These are phyloP conservation scores for Vannuccia rotundouncinata DNA, from an alignment of 2,888 invertebrate genomes.

Conservation along the genomic window DNA sequence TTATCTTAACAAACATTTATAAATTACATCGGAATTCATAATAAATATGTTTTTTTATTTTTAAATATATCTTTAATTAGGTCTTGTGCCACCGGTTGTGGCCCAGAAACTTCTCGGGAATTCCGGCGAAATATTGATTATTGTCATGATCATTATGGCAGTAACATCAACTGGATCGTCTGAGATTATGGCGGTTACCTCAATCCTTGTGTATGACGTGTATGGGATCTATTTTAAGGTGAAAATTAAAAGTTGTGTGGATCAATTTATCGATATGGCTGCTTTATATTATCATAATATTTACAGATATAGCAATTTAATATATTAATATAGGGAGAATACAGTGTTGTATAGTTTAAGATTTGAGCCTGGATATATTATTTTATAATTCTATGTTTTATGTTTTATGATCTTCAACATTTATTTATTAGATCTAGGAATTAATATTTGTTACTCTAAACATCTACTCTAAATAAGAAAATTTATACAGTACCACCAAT, in stretches of 20 bases:
- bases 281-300: background rate
- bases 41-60: no score
- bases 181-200: slow-evolving; percentile 55
- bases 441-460: no score
- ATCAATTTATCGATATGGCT: slow-evolving; percentile 19
- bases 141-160: slow-evolving; percentile 53
- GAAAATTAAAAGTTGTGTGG: slow-evolving; percentile 5
- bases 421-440: no score
- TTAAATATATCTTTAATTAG: slow-evolving; percentile 44
- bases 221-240: slow-evolving; percentile 48
- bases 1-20: no score
- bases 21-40: no score
- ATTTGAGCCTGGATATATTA: no score
- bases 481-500: no score
- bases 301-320: background rate
- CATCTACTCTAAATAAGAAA: no score
- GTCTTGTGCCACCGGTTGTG: slow-evolving; percentile 53
- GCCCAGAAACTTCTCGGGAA: slow-evolving; percentile 52
- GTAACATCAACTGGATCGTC: slow-evolving; percentile 50
- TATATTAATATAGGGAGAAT: background rate
- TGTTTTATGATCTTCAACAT: no score
- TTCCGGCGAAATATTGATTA: slow-evolving; percentile 48
- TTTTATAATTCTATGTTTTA: no score
- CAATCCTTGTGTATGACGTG: slow-evolving; percentile 54
- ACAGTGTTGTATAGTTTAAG: no score